Base-by-base conservation (phyloP, 2,888 invertebrate genomes). In the Anorthoa munda region DNA sequence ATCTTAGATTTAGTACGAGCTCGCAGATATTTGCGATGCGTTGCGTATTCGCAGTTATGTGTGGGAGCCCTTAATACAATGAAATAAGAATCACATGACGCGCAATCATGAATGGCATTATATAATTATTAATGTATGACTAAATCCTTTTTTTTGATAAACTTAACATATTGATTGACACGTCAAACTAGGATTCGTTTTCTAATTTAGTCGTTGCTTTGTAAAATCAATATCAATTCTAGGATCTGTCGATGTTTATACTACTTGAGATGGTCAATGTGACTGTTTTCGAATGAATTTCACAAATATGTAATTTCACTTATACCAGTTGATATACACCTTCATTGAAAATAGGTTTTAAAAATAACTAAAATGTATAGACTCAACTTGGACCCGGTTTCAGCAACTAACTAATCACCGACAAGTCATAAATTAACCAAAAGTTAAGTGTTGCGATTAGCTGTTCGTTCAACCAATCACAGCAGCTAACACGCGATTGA, bases 211-310 rank as follows among this genome's bases (percentile, higher is more conserved):
- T 72, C 31, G 21, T 18, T 46, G 51, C 13, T 61, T 31, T 61
- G 21, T 23, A 21, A 18, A 63, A 61, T 23, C 12, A 17, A 17
- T 75, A 59, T 51, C 7, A 58, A 51, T 59, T 61, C 12, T 17
- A 2, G 12, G 26, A 31, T 75, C 21, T 31, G 61, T 31, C 39
- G 51, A 58, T 48, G 4, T 18, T 45, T 17, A 45, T 31, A 46
- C 3, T 18, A 39, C 45, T 45, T 69, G 11, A 5, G 5, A 39
- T 23, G 3, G 48, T 23, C n/a, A 53, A 31, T 11, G n/a, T 39
- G 39, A 18, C 2, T 17, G n/a, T 74, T 67, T 74, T 26, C 11
- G 17, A 66, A 76, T 23, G n/a, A 66, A 55, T 55, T 76, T 66
- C 13, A n/a, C 31, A 21, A 73, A 55, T 55, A 39, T 39, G 13